These are phyloP conservation scores for Plusia festucae DNA, from an alignment of 2,888 invertebrate species.

Conservation along the genomic window DNA sequence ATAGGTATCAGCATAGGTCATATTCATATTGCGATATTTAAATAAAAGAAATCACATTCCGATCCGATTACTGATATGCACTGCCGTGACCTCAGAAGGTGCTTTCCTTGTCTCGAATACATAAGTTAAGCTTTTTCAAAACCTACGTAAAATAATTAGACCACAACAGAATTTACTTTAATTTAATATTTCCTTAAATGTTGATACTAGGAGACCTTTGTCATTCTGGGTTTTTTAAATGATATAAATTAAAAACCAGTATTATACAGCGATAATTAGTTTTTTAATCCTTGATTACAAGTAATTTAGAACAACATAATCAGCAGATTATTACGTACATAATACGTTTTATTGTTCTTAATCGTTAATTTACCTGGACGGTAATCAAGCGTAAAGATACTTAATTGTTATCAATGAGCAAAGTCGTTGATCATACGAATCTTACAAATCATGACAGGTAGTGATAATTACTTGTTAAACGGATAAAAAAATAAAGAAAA, in stretches of 20 bases:
- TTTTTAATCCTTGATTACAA: not conserved
- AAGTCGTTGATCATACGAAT: not conserved
- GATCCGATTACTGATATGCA: too few relatives aligned
- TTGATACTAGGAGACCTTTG: too few relatives aligned
- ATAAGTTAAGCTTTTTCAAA: too few relatives aligned
- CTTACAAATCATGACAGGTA: not conserved
- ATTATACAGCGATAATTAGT: not conserved
- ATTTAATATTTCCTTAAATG: too few relatives aligned
- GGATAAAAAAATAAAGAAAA: too few relatives aligned
- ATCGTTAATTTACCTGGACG: not conserved
- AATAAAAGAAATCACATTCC: too few relatives aligned
- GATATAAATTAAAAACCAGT: not conserved
- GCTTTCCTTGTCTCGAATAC: too few relatives aligned
- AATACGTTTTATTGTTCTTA: not conserved
- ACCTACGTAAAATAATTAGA: too few relatives aligned
- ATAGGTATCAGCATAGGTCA: not conserved
- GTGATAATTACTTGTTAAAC: not conserved
- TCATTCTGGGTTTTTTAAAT: not conserved
- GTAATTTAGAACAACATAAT: not conserved
- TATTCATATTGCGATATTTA: not conserved
- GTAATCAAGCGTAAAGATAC: constrained; percentile 1
- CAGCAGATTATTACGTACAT: not conserved
- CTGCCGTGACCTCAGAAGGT: too few relatives aligned
- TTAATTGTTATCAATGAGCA: not conserved
- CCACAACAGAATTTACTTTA: too few relatives aligned